Conservation (phyloP, 2,888 invertebrate genomes). For the Hirtodrosophila confusa region DNA sequence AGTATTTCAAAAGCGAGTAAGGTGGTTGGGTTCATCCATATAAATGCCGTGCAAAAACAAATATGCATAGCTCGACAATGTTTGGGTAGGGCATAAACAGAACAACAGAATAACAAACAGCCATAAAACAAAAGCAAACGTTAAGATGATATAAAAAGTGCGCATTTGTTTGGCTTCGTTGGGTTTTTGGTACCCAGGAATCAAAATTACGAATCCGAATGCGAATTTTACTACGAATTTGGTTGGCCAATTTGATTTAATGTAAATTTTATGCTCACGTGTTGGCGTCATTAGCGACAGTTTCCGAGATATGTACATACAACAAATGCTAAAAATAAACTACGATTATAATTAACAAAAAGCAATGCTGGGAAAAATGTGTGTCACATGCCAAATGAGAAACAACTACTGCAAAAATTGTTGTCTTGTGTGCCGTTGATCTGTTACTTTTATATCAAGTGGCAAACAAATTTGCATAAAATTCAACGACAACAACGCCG, state of each 20-base stretch:
- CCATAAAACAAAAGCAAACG: constrained; percentile 45
- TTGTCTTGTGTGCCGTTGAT: constrained; percentile 21
- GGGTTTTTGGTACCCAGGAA: constrained; percentile 21
- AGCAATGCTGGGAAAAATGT: constrained; percentile 28
- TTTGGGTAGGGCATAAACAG: constrained; percentile 65
- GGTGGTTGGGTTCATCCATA: constrained; percentile 17
- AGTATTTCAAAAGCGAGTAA: constrained; percentile 24
- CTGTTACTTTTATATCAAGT: constrained; percentile 15
- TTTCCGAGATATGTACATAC: no score
- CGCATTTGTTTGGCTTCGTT: constrained; percentile 62
- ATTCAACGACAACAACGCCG: constrained; percentile 38
- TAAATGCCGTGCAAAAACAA: constrained; percentile 56
- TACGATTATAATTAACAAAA: constrained; percentile 42
- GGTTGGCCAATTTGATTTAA: constrained; percentile 50
- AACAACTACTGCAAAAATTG: constrained; percentile 18
- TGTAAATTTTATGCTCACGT: constrained; percentile 73
- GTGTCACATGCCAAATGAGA: constrained; percentile 41
- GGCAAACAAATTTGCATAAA: constrained; percentile 49
- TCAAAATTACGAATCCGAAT: constrained; percentile 1
- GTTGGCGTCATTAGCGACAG: constrained; percentile 46
- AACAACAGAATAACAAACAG: constrained; percentile 55
- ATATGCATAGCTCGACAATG: constrained; percentile 61
- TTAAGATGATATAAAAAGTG: constrained; percentile 56
- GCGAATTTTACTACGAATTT: constrained; percentile 1
- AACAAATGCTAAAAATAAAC: constrained; percentile 35